Evolutionary conservation across 2,113 vertebrate species (phyloP).

Genomic region (Scalopus aquaticus): DNA sequence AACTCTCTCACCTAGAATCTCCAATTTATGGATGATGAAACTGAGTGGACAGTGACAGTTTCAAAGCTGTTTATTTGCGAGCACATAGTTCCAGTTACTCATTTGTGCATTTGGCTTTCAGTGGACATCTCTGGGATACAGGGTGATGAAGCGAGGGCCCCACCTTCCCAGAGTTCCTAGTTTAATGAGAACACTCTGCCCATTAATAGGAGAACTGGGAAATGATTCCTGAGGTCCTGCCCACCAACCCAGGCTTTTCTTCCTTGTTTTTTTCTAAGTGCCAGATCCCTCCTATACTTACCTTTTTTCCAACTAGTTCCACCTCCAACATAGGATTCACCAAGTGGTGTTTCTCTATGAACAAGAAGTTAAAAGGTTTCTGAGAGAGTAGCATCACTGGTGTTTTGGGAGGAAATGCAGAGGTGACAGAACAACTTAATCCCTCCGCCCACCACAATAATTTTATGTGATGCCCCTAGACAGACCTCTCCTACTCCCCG

Average conservation of each 20-base stretch:
- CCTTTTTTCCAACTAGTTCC: slow-evolving; percentile 81
- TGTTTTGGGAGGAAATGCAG: neutral
- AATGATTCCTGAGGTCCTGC: neutral
- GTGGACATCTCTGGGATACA: neutral
- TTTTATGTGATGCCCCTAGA: neutral
- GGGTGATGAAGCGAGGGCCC: neutral
- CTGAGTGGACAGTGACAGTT: neutral
- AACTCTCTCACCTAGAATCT: neutral
- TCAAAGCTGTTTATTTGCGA: neutral
- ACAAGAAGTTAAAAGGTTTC: slow-evolving; percentile 7
- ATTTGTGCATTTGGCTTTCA: neutral
- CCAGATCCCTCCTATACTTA: neutral
- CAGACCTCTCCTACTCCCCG: neutral
- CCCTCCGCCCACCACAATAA: too few species aligned
- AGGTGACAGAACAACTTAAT: neutral
- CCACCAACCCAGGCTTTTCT: neutral
- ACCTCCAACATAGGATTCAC: slow-evolving; percentile 68
- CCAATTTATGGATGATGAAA: neutral
- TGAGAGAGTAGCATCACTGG: neutral
- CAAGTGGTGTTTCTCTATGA: neutral
- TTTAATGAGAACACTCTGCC: neutral
- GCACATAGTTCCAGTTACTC: neutral
- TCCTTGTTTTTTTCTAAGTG: neutral
- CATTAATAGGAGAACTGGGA: neutral
- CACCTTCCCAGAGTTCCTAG: neutral